Evolutionary conservation across 2,797 vertebrate genomes (phyloP).

Genomic region (Chaetophractus vellerosus): DNA sequence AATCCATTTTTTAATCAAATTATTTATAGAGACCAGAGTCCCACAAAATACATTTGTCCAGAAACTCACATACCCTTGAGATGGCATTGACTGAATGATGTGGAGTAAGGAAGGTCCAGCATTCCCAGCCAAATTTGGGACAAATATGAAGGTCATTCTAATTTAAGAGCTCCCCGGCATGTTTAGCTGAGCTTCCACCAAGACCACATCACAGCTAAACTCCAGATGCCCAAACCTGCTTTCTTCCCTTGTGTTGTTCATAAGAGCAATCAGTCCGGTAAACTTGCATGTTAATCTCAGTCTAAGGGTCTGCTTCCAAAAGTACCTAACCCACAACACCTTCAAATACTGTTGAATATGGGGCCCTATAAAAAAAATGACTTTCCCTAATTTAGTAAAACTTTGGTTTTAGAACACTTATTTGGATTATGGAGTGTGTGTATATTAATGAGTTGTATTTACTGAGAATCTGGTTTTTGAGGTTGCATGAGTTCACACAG

Average conservation of each 20-base stretch:
- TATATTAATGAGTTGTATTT: conserved; percentile 8
- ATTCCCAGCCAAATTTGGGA: not conserved
- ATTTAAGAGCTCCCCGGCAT: not conserved
- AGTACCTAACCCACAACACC: not conserved
- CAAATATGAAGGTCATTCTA: not conserved
- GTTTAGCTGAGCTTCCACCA: not conserved
- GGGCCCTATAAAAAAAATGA: not conserved
- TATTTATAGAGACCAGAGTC: not conserved
- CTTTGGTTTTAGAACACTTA: not conserved
- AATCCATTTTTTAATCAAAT: not conserved
- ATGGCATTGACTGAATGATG: not conserved
- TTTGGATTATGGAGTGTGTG: not conserved
- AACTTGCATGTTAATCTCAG: not conserved
- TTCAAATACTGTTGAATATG: not conserved
- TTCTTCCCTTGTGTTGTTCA: not conserved
- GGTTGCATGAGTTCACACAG: not conserved
- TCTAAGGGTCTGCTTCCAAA: not conserved
- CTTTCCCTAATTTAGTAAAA: not conserved
- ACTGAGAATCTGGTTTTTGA: not conserved
- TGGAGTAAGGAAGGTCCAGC: not conserved
- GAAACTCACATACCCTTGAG: not conserved
- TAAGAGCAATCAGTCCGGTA: not conserved
- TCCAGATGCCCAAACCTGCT: not conserved
- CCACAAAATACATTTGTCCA: not conserved
- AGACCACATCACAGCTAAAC: not conserved